Base-by-base conservation (phyloP, 2,113 vertebrate genomes). In the Gymnarchus niloticus region DNA sequence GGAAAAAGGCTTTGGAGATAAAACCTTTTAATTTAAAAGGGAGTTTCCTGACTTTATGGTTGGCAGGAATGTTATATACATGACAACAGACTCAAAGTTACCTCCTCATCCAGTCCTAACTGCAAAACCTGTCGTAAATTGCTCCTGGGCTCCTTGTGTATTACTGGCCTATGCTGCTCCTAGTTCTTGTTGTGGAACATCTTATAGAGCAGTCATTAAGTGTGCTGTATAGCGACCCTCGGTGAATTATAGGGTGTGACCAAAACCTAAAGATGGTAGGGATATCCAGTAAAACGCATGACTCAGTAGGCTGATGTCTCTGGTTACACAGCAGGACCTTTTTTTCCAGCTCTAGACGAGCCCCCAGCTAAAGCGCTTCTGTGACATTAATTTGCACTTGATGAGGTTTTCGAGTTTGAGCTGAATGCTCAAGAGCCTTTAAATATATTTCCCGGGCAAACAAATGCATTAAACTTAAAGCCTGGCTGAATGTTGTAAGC, bases 261-360 rank as follows among this genome's bases (percentile, higher is more conserved):
- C 41, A n/a, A 82, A 89, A 83, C 82, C 59, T 83, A 82, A 87
- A 90, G 87, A 82, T 87, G 83, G 78, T 90, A 91, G 91, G 85
- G 88, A 52, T 87, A 83, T 90, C 82, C 90, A 90, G 93, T 93
- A 90, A 91, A 88, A 61, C 12, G n/a, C 69, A 84, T 93, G 92
- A 93, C 88, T 92, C 92, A 91, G 56, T 56, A 87, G 59, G 91
- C 89, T 86, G 89, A 89, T 89, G 81, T 86, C 88, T 25, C 85
- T 89, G 87, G 91, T 91, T 92, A 91, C 92, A 46, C 91, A 89
- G 73, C 85, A 87, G 89, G 87, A 87, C 83, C 84, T 46, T 33
- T 37, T 89, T 89, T 88, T 86, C 49, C 17, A 56, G 1, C 46
- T 41, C 12, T 23, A 12, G 14, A 7, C 10, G 5, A 2, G 49